These are phyloP conservation scores for Drosophila serrata DNA, from an alignment of 1,140 invertebrate genomes.

Conservation along the genomic window DNA sequence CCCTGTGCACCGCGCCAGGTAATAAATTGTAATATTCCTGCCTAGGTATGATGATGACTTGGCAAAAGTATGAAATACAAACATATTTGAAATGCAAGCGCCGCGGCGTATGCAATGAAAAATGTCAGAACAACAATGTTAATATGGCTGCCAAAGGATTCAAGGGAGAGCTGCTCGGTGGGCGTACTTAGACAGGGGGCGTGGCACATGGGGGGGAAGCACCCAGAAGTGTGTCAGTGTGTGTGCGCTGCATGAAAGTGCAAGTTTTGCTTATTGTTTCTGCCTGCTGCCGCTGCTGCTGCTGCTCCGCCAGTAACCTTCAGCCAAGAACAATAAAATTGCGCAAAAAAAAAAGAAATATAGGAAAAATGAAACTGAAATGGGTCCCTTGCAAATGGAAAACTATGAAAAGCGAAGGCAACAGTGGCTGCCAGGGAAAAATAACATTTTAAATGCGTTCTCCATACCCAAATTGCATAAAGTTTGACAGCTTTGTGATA, in stretches of 20 bases:
- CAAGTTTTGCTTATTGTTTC: constrained; percentile 72
- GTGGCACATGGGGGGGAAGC: constrained; percentile 1
- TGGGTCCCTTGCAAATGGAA: constrained; percentile 69
- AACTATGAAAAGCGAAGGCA: constrained; percentile 62
- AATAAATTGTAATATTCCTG: constrained; percentile 70
- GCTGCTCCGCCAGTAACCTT: constrained; percentile 55
- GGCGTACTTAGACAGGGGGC: constrained; percentile 21
- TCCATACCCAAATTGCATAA: constrained; percentile 13
- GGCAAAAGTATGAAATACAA: constrained; percentile 29
- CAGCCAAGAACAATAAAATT: constrained; percentile 73
- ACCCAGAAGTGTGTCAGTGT: constrained; percentile 41
- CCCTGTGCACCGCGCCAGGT: constrained; percentile 43
- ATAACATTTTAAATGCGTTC: constrained; percentile 71
- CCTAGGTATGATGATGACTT: constrained; percentile 40
- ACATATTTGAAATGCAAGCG: constrained; percentile 49
- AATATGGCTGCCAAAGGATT: constrained; percentile 66
- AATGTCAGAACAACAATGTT: constrained; percentile 68
- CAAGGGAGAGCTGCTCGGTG: background rate
- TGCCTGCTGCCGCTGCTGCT: constrained; percentile 18
- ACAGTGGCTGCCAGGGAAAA: constrained; percentile 34
- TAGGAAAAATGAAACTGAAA: constrained; percentile 62
- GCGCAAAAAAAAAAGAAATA: constrained; percentile 24
- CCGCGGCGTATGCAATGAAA: constrained; percentile 71
- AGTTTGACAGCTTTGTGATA: constrained; percentile 6
- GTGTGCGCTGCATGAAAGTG: constrained; percentile 63